Evolutionary conservation across 2,113 vertebrate species (phyloP).

Genomic region (Centropus bengalensis): DNA sequence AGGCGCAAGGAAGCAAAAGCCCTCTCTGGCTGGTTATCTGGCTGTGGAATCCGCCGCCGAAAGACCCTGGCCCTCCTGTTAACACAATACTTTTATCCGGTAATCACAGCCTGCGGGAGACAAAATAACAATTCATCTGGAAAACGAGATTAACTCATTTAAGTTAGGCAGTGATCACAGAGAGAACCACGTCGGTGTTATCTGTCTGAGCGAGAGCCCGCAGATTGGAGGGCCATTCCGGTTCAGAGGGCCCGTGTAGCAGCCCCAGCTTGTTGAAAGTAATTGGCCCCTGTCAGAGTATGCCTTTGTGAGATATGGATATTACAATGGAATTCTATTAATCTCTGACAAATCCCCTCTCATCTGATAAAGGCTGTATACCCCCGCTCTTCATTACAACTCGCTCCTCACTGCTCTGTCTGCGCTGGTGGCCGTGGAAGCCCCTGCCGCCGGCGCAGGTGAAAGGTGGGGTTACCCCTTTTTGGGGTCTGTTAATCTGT

Average conservation of each 20-base stretch:
- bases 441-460: neutral
- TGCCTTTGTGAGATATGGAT: slow-evolving; percentile 79
- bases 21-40: slow-evolving; percentile 14
- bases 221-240: slow-evolving; percentile 75
- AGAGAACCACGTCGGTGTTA: slow-evolving; percentile 74
- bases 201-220: slow-evolving; percentile 74
- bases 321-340: slow-evolving; percentile 83
- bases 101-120: slow-evolving; percentile 85
- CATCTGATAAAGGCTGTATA: slow-evolving; percentile 73
- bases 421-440: neutral
- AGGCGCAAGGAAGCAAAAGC: neutral
- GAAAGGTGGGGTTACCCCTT: neutral
- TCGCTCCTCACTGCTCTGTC: neutral
- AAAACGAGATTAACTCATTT: slow-evolving; percentile 87
- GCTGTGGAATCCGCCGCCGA: slow-evolving; percentile 38
- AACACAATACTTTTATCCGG: slow-evolving; percentile 82
- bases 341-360: slow-evolving; percentile 77
- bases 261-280: slow-evolving; percentile 74
- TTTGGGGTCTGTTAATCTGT: neutral
- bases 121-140: slow-evolving; percentile 86
- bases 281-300: slow-evolving; percentile 80
- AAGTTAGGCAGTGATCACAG: slow-evolving; percentile 78
- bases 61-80: slow-evolving; percentile 74
- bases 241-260: slow-evolving; percentile 77
- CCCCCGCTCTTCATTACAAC: slow-evolving; percentile 57